A percentile compares a stretch with the other conserved stretches of the same genome.
These are phyloP conservation scores for Dynastes tityus DNA, from an alignment of 2,888 invertebrate species.

Conservation along the genomic window DNA sequence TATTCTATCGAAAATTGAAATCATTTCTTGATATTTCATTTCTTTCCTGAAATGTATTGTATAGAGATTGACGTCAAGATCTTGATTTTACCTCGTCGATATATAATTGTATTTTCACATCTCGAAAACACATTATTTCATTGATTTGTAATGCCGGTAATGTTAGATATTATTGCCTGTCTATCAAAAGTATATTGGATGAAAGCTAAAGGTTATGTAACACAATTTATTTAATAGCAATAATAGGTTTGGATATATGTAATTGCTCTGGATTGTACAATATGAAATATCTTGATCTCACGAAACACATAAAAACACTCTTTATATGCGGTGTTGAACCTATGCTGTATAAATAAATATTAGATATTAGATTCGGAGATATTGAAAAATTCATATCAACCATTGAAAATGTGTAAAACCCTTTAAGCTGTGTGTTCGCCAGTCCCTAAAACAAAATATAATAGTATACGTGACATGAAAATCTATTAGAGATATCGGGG, in stretches of 20 bases:
- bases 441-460: slow-evolving; percentile 8
- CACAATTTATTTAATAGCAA: background rate
- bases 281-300: background rate
- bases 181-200: background rate
- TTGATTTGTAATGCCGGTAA: background rate
- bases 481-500: background rate
- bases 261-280: background rate
- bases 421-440: slow-evolving; percentile 1
- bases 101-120: background rate
- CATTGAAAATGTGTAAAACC: slow-evolving; percentile 9
- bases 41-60: background rate
- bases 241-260: background rate
- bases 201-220: background rate
- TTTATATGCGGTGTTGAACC: background rate
- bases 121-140: background rate
- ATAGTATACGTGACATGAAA: slow-evolving; percentile 11
- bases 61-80: background rate
- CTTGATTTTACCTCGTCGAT: background rate
- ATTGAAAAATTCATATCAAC: slow-evolving; percentile 9
- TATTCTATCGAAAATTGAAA: no score
- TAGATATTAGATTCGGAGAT: slow-evolving; percentile 1
- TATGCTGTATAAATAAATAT: slow-evolving; percentile 3
- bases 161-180: background rate
- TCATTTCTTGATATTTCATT: no score
- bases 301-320: background rate